Evolutionary conservation across 1,140 invertebrate species (phyloP), one percentile per base, ranked within the genome.

Genomic region (Listronotus oregonensis): DNA sequence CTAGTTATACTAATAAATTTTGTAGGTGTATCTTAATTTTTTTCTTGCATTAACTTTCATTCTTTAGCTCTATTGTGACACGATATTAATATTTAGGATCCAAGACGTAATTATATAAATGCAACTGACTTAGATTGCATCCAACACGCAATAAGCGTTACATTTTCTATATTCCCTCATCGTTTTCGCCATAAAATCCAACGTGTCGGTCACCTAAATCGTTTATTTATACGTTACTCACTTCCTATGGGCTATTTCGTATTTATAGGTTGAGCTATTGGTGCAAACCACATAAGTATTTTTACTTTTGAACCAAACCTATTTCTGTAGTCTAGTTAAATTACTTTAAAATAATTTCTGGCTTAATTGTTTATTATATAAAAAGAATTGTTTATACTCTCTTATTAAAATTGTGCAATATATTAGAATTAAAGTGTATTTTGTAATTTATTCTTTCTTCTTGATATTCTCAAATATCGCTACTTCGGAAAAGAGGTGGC

Each of bases 121-220:
- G 54, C 54, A 65, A 8, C n/a, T 12, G 11, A 52, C 50, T 56
- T 49, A 50, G 46, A 10, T 46, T 65, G 63, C 63, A 65, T 42
- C 46, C 21, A 51, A 51, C 55, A 65, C 43, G 63, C 54, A 65
- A 65, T 65, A 65, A 65, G 40, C 52, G 6, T 51, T 57, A 31
- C 21, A 17, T 31, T 34, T 65, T 58, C 55, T 37, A 65, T 58
- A 65, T 65, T 65, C 63, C 46, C 15, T 44, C 12, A 58, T 65
- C 63, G 63, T 65, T 65, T 50, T 58, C 46, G 46, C 55, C 18
- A 65, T 65, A 65, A 65, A 65, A 52, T 27, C 21, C 52, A 56
- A 58, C 63, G 63, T 65, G 63, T 65, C 63, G 63, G 63, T 65
- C 63, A 65, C 52, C 63, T 65, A 65, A 65, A 65, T 65, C 63